Conservation (phyloP, 2,113 vertebrate genomes). For the Meleagris gallopavo region DNA sequence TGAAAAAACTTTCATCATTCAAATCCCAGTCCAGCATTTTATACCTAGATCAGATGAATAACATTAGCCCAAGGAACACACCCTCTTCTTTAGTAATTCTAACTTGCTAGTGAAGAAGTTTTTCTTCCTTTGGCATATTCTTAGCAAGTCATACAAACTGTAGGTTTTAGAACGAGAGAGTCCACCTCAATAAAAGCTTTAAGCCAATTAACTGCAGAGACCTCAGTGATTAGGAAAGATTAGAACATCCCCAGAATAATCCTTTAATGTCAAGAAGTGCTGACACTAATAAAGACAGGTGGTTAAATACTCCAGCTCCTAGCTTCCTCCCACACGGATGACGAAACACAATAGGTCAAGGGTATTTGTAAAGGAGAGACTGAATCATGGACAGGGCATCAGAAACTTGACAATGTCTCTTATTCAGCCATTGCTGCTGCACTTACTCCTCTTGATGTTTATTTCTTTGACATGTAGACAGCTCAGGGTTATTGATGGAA, state of each 20-base stretch:
- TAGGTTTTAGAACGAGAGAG: neutral
- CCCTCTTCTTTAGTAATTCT: neutral
- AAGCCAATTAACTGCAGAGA: conserved; percentile 4
- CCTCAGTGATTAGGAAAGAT: conserved; percentile 3
- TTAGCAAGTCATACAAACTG: neutral
- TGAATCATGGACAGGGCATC: neutral
- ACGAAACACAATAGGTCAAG: neutral
- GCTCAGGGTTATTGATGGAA: rapidly evolving
- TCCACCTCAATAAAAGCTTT: neutral
- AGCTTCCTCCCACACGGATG: neutral
- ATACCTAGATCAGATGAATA: neutral
- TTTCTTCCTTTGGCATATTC: neutral
- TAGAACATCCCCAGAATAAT: conserved; percentile 12
- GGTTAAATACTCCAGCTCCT: neutral
- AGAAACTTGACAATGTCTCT: neutral
- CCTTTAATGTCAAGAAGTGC: neutral
- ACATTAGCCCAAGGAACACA: neutral
- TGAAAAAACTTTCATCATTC: neutral
- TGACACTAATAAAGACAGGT: neutral
- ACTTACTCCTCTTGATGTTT: neutral
- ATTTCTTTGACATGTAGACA: neutral
- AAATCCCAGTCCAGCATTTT: neutral
- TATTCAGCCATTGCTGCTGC: neutral
- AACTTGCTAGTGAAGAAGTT: neutral
- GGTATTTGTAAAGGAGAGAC: neutral